Evolutionary conservation across 1,140 invertebrate species (phyloP).

Genomic region (Megalopta genalis): DNA sequence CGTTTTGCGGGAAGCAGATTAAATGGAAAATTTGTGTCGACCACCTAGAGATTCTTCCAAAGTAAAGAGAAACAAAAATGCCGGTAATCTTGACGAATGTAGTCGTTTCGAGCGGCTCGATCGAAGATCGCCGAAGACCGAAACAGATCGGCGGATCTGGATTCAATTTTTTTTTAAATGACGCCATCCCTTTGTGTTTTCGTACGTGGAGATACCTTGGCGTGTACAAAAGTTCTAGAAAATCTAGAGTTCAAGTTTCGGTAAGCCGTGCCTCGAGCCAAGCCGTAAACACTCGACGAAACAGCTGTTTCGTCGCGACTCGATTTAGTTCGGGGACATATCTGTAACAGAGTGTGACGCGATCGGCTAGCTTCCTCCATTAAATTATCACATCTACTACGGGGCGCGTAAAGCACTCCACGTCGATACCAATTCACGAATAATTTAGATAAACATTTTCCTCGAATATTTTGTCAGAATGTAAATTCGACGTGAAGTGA

Average conservation of each 20-base stretch:
- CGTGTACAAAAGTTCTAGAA: neutral
- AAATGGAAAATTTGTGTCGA: no score
- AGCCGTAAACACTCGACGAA: conserved; percentile 49
- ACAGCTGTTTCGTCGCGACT: conserved; percentile 46
- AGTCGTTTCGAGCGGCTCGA: no score
- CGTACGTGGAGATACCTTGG: neutral
- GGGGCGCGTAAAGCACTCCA: neutral
- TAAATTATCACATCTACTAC: neutral
- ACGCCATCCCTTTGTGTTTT: neutral
- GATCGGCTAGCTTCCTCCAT: neutral
- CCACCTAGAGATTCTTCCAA: no score
- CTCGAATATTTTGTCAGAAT: no score
- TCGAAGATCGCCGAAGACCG: no score
- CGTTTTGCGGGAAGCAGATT: no score
- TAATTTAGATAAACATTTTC: no score
- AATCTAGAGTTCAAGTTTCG: conserved; percentile 52
- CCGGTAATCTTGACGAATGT: no score
- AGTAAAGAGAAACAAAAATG: no score
- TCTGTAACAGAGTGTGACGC: conserved; percentile 20
- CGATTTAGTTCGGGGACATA: conserved; percentile 52
- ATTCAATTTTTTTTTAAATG: no score
- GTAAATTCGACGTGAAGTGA: no score
- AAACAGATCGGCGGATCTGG: no score
- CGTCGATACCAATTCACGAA: neutral
- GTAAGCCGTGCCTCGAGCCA: conserved; percentile 1